Base-by-base conservation (phyloP, 1,140 invertebrate genomes). In the Heliconius melpomene region DNA sequence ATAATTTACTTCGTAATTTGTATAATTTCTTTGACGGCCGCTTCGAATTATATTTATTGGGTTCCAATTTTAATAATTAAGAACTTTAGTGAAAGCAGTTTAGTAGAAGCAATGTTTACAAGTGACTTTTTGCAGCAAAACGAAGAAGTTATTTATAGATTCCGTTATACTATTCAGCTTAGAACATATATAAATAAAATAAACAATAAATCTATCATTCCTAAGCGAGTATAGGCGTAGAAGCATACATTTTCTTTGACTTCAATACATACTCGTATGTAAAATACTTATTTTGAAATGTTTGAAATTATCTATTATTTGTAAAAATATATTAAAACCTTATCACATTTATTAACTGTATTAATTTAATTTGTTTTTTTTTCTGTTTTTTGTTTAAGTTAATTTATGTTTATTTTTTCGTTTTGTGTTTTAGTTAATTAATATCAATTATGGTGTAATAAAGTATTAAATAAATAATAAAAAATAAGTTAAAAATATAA, bases 1-100 rank as follows among this genome's bases (percentile, higher is more conserved):
- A 72, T 72, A 72, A 36, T 72, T 20, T 38, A 13, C 29, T 7
- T 20, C 38, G 18, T 72, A 72, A 72, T 72, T 72, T n/a, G 36
- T 36, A 72, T 38, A 72, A 72, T 40, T 40, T 72, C 71, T 72
- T n/a, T 20, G 32, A 38, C 71, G 38, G 71, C 29, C 38, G 71
- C 20, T n/a, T 72, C 11, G 38, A 72, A 40, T 72, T 38, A 40
- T 72, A 72, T 66, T 66, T 66, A 66, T 66, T 66, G 23, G 23
- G 26, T 66, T 66, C 6, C 11, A 66, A 66, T 29, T 29, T 18
- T 66, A n/a, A 3, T 60, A 60, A 60, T 60, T 60, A 60, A 60
- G n/a, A 60, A 60, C 54, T 60, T 60, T 60, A 60, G 50, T 60
- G 54, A 60, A 11, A 23, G 7, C 32, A 36, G 32, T 36, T 36